phyloP scores from a whole-genome alignment of 2,797 vertebrate genomes.

The Tachyglossus aculeatus region DNA sequence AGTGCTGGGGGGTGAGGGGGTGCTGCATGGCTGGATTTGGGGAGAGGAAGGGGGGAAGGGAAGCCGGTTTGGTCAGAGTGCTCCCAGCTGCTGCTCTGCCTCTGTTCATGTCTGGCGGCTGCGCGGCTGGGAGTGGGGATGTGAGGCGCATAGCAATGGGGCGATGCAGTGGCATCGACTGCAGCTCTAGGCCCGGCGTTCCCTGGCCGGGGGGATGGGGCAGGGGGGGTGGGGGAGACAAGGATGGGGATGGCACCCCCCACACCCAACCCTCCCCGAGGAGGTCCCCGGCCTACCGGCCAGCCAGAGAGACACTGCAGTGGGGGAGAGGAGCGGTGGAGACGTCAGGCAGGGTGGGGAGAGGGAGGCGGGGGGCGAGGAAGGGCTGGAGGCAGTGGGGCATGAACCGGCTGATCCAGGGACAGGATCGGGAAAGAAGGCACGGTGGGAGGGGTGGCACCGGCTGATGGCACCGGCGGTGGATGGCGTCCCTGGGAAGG shows the following conservation, averaged over 20 bases:
- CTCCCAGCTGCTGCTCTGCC: constrained; percentile 46
- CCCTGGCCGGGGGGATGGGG: background rate
- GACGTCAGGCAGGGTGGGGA: background rate
- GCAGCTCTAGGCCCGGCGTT: constrained; percentile 47
- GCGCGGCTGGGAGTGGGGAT: constrained; percentile 39
- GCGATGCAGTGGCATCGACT: constrained; percentile 40
- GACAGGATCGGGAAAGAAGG: no score
- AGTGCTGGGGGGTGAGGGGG: background rate
- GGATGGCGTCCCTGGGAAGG: no score
- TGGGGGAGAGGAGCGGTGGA: background rate
- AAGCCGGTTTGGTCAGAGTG: background rate
- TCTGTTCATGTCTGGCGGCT: constrained; percentile 47
- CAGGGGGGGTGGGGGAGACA: background rate
- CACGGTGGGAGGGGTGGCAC: no score
- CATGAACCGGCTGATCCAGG: no score
- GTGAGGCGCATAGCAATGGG: constrained; percentile 65
- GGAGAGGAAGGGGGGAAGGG: background rate
- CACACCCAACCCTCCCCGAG: constrained; percentile 27
- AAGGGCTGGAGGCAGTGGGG: no score
- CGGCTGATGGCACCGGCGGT: no score
- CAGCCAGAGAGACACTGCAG: background rate
- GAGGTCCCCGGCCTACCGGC: constrained; percentile 22
- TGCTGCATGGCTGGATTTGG: rapidly evolving
- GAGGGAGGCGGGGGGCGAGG: background rate
- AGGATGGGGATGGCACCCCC: constrained; percentile 15